A percentile compares a stretch with the other conserved stretches of the same genome.
Conservation (phyloP, 1,140 invertebrate species). For the Geopemphigus sp. region DNA sequence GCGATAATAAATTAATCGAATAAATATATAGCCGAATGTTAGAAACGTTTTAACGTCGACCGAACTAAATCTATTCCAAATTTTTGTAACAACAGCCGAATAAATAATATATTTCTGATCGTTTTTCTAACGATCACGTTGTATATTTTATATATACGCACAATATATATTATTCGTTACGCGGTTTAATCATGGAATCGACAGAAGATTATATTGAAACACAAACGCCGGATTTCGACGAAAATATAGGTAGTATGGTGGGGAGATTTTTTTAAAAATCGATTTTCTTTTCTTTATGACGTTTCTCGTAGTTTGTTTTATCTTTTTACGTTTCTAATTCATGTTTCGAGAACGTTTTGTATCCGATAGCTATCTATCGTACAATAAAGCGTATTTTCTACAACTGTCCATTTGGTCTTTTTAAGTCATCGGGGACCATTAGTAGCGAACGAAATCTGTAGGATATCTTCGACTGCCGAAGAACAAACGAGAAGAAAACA, state of each 20-base stretch:
- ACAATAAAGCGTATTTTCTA: conserved; percentile 4
- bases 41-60: too few relatives aligned
- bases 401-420: not conserved
- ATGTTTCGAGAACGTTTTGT: not conserved
- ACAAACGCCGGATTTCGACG: too few relatives aligned
- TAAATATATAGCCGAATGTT: too few relatives aligned
- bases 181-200: not conserved
- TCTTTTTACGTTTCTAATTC: not conserved
- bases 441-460: not conserved
- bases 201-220: not conserved
- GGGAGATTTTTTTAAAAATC: not conserved
- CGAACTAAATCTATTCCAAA: too few relatives aligned
- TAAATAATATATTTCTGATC: too few relatives aligned
- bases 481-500: conserved; percentile 9
- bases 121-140: not conserved
- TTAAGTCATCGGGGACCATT: not conserved
- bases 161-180: not conserved
- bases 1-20: too few relatives aligned
- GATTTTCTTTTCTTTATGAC: not conserved
- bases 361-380: conserved; percentile 13
- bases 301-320: not conserved
- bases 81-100: too few relatives aligned
- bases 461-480: not conserved
- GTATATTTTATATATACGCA: too few relatives aligned
- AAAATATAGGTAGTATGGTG: too few relatives aligned